Evolutionary conservation across 2,888 invertebrate genomes (phyloP), one percentile per base, ranked within the genome.

Genomic region (Alcis repandata): DNA sequence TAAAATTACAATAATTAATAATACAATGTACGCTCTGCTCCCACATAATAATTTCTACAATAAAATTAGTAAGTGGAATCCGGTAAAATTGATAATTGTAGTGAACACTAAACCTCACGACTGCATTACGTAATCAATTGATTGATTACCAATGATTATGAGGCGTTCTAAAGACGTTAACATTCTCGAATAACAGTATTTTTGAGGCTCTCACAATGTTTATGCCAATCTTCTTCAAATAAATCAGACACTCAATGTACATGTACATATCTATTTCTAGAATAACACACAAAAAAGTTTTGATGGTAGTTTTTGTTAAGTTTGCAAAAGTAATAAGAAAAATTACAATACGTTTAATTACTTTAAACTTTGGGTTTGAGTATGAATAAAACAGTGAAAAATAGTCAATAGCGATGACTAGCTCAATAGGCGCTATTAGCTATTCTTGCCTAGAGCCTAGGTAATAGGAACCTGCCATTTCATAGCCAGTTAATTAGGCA

Each of bases 31-130:
- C 11, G 38, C 2, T 27, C 27, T 2, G 60, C 32, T 49, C 32
- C 41, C 54, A 49, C 41, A 49, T 49, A 52, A 36, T 27, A 11
- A 52, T 3, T 48, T 40, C 32, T 15, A n/a, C 40, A 33, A 49
- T 27, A 11, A 20, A 33, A 27, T 27, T 9, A n/a, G n/a, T n/a
- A n/a, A 2, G 43, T 27, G 38, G 57, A 57, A 52, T 58, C 58
- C 63, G 40, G 27, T 53, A 58, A 52, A 63, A 46, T 52, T n/a
- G 17, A 17, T 63, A 46, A 52, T 45, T 32, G 52, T 19, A 13
- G 13, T 27, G 15, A 51, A n/a, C 52, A 32, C 52, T n/a, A 45
- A 52, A 52, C 38, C 36, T 45, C 51, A 11, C 43, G 10, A 11
- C 49, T 1, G 43, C 19, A 9, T 45, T 49, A 36, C 41, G 63